Evolutionary conservation across 2,113 vertebrate species (phyloP).

Genomic region (Xiphophorus hellerii): DNA sequence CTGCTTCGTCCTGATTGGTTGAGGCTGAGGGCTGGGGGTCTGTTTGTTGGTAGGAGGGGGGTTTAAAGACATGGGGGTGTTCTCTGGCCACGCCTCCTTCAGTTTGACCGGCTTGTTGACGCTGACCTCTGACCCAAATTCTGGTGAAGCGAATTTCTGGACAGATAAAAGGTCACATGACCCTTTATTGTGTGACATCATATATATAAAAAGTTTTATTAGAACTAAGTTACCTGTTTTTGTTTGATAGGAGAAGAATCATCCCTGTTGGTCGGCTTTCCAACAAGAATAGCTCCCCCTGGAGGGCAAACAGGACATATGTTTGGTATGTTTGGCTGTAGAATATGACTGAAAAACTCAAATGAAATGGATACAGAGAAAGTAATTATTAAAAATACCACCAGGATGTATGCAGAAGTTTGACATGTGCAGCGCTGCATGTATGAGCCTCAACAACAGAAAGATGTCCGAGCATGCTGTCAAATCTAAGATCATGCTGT

Average conservation of each 20-base stretch:
- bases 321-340: background rate
- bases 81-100: constrained; percentile 40
- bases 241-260: constrained; percentile 10
- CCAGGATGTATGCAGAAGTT: too few relatives aligned
- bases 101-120: background rate
- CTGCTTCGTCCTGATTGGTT: constrained; percentile 33
- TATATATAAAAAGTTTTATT: background rate
- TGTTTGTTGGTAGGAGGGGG: constrained; percentile 15
- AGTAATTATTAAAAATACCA: too few relatives aligned
- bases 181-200: background rate
- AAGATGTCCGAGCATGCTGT: too few relatives aligned
- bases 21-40: constrained; percentile 3
- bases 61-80: background rate
- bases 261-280: constrained; percentile 26
- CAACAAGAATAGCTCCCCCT: constrained; percentile 65
- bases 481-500: too few relatives aligned
- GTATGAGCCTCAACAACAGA: too few relatives aligned
- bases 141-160: constrained; percentile 38
- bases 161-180: background rate
- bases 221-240: constrained; percentile 7
- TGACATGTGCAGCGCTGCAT: too few relatives aligned
- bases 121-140: background rate
- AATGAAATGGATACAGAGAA: too few relatives aligned
- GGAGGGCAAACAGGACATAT: constrained; percentile 13
- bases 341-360: background rate